A percentile compares a stretch with the other conserved stretches of the same genome.
phyloP scores from a whole-genome alignment of 2,797 vertebrate species.

The Lophotriccus pileatus region DNA sequence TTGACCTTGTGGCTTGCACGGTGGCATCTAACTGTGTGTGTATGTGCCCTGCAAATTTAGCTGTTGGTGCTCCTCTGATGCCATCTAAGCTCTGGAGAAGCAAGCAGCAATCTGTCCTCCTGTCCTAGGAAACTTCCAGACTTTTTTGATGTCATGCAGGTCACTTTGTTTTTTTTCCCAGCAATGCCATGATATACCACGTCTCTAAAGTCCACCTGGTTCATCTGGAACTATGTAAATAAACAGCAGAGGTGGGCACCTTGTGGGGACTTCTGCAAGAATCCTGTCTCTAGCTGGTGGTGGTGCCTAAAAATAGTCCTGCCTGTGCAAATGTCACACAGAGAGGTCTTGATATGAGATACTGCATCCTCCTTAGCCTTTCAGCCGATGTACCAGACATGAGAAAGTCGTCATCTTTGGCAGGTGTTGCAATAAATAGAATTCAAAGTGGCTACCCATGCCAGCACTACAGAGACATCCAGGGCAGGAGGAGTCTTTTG shows the following conservation, averaged over 20 bases:
- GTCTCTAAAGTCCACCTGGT: neutral
- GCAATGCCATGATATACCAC: neutral
- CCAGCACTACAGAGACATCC: neutral
- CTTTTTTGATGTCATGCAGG: neutral
- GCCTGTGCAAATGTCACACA: conserved; percentile 8
- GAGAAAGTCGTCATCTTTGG: neutral
- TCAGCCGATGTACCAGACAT: neutral
- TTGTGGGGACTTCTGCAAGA: neutral
- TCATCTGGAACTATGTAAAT: neutral
- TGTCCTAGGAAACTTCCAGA: neutral
- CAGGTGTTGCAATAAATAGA: neutral
- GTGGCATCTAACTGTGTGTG: neutral
- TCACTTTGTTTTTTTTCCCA: neutral
- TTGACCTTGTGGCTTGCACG: neutral
- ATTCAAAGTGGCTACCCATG: neutral
- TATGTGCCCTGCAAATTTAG: neutral
- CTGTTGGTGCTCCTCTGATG: neutral
- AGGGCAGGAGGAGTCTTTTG: neutral
- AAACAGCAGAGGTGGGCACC: neutral
- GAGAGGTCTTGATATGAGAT: neutral
- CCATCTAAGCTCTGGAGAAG: neutral
- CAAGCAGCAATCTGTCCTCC: neutral
- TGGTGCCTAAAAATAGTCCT: conserved; percentile 22
- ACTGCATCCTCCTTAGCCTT: neutral
- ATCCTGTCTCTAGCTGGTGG: neutral